A percentile compares a stretch with the other conserved stretches of the same genome.
phyloP scores from a whole-genome alignment of 1,140 invertebrate species.

The Babylonia areolata region DNA sequence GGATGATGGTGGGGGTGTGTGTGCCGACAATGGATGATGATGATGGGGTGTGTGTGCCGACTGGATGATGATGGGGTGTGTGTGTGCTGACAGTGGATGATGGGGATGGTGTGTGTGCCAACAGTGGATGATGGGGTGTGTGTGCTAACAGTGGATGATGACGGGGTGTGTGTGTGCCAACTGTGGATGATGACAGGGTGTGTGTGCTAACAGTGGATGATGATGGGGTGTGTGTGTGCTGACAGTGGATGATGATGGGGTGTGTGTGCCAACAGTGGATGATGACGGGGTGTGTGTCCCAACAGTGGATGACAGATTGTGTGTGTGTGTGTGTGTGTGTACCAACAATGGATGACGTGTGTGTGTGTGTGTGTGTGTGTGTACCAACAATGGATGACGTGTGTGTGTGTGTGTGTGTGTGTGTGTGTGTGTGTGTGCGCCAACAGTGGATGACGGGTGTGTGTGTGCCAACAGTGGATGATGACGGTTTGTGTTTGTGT shows the following conservation, averaged over 20 bases:
- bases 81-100: conserved; percentile 73
- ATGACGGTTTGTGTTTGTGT: too few relatives aligned
- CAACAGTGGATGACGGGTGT: too few relatives aligned
- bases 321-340: too few relatives aligned
- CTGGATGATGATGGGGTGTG: neutral
- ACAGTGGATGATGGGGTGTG: neutral
- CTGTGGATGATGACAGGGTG: neutral
- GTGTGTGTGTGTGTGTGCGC: too few relatives aligned
- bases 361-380: too few relatives aligned
- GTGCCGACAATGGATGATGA: neutral
- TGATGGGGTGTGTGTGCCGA: neutral
- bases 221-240: neutral
- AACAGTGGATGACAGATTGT: too few relatives aligned
- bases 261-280: conserved; percentile 71
- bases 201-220: neutral
- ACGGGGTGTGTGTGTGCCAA: neutral
- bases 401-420: too few relatives aligned
- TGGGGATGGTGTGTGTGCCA: neutral
- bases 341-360: too few relatives aligned
- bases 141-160: neutral
- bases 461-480: too few relatives aligned
- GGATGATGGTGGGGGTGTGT: neutral
- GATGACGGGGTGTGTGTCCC: too few relatives aligned
- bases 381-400: too few relatives aligned
- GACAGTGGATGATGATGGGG: neutral